These are phyloP conservation scores for Nibea coibor DNA, from an alignment of 2,113 vertebrate genomes.

Conservation along the genomic window DNA sequence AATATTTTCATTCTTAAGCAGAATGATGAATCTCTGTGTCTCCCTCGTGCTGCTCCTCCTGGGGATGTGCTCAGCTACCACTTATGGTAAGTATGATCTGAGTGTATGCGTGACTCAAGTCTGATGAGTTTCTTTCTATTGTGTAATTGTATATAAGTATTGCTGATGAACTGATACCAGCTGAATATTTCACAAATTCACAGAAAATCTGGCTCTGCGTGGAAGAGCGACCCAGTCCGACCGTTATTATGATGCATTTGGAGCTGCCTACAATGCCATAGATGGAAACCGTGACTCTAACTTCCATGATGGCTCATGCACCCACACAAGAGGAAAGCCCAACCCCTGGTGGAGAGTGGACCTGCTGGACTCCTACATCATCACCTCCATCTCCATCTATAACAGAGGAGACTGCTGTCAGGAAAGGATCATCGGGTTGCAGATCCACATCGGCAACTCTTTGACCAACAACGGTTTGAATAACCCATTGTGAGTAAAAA, in stretches of 20 bases:
- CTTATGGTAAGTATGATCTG: background rate
- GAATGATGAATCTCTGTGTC: background rate
- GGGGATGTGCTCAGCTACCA: background rate
- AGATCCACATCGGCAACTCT: conserved; percentile 49
- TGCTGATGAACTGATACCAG: background rate
- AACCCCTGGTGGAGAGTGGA: no score
- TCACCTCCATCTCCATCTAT: no score
- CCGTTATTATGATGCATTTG: no score
- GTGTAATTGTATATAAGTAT: background rate
- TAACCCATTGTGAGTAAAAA: conserved; percentile 24
- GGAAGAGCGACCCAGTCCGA: no score
- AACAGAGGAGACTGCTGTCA: background rate
- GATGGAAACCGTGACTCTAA: no score
- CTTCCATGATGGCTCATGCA: no score
- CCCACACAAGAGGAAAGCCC: no score
- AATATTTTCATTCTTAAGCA: background rate
- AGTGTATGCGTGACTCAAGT: background rate
- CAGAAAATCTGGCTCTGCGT: conserved; percentile 15
- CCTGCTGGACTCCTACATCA: no score
- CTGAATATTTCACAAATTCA: background rate
- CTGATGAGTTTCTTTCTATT: background rate
- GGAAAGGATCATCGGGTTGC: background rate
- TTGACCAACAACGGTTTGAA: fast-evolving
- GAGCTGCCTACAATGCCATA: no score
- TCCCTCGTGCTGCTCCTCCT: conserved; percentile 15